Evolutionary conservation across 1,140 invertebrate genomes (phyloP), one percentile per base, ranked within the genome.

Genomic region (Drosophila cardini): DNA sequence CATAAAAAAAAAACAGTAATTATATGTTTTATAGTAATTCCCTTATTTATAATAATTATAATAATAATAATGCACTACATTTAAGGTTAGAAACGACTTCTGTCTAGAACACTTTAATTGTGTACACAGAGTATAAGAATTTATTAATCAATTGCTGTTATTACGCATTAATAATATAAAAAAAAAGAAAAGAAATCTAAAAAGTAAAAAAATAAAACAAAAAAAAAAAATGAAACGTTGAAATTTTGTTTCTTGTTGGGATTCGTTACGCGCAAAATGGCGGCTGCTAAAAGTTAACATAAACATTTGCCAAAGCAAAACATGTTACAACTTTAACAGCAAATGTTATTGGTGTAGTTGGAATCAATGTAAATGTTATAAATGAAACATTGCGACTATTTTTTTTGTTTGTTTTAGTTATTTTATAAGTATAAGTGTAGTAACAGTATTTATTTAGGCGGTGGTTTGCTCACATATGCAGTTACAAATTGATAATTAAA

Each of bases 381-480:
- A 43, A 43, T 43, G 30, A 58, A 32, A 60, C 32, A 36, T 46
- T 46, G 36, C 26, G 26, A 43, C 58, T 62, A 62, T 50, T 18
- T 57, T 38, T 42, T 16, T 34, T 11, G 8, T 50, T 60, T 15
- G 11, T 7, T 48, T 68, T 55, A 53, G 26, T 40, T 63, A 53
- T 30, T 30, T 36, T 4, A 40, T 38, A 55, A 55, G 4, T 52
- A 43, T 34, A 43, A 46, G 45, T 45, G 50, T 62, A 52, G 60
- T 82, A 60, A 82, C 71, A 79, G 80, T 82, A 83, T 67, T 75
- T 70, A 11, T 82, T 26, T 76, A 79, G 72, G 63, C 80, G 80
- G 76, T 84, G 80, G 80, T 84, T 64, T 80, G 36, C 81, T 84
- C 48, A 72, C 58, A 60, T 79, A 75, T 46, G 55, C 45, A 65